phyloP scores from a whole-genome alignment of 2,113 vertebrate species.

The Nerophis ophidion region DNA sequence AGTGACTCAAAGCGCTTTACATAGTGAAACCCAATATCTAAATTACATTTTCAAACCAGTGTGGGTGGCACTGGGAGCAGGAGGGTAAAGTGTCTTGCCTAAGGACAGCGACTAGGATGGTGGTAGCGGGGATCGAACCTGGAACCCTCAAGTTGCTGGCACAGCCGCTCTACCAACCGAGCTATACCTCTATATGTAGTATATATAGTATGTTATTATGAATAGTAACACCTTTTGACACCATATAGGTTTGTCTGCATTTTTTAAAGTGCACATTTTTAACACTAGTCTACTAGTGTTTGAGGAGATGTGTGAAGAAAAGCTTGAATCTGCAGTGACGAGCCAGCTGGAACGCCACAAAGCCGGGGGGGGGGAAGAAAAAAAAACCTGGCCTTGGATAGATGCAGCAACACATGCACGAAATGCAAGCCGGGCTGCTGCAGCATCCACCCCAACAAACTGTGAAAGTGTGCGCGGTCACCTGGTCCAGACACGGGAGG shows the following conservation, averaged over 20 bases:
- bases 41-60: too few species aligned
- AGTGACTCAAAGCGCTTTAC: too few species aligned
- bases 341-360: conserved; percentile 26
- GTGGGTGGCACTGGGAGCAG: too few species aligned
- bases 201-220: too few species aligned
- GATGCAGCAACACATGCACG: conserved; percentile 23
- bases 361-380: neutral
- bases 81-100: too few species aligned
- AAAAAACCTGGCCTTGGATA: conserved; percentile 29
- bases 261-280: conserved; percentile 4
- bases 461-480: conserved; percentile 65
- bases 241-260: neutral
- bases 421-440: neutral
- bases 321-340: conserved; percentile 8
- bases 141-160: too few species aligned
- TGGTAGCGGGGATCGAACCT: too few species aligned
- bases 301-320: conserved; percentile 8
- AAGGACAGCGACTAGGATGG: too few species aligned
- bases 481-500: conserved; percentile 96
- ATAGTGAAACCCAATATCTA: too few species aligned
- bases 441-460: neutral
- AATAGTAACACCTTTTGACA: neutral
- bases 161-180: too few species aligned
- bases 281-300: neutral
- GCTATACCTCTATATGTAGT: too few species aligned